Conservation (phyloP, 2,888 invertebrate genomes). For the Diplolepis rosae region DNA sequence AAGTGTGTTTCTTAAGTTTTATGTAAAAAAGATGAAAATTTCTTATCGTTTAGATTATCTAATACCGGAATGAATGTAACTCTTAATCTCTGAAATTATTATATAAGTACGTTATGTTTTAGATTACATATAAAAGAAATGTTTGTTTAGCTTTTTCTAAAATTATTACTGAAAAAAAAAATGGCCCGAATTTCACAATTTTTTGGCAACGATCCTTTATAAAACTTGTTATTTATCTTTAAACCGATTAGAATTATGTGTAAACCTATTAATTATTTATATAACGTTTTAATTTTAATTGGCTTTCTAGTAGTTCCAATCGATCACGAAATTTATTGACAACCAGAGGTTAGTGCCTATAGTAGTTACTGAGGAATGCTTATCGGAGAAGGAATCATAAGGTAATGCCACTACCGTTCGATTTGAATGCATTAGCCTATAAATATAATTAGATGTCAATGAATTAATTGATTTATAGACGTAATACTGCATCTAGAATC, state of each 20-base stretch:
- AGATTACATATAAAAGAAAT: too few relatives aligned
- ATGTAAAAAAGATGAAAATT: too few relatives aligned
- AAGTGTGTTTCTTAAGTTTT: too few relatives aligned
- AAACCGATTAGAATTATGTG: background rate
- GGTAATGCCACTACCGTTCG: conserved; percentile 41
- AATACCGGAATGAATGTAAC: too few relatives aligned
- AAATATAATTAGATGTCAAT: conserved; percentile 44
- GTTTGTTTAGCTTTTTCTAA: too few relatives aligned
- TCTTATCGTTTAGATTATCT: too few relatives aligned
- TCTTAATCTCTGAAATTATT: too few relatives aligned
- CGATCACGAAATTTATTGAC: conserved; percentile 16
- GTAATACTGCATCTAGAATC: conserved; percentile 32
- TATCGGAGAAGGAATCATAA: conserved; percentile 46
- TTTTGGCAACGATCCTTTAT: too few relatives aligned
- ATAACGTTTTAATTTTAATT: background rate
- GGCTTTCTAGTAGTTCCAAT: background rate
- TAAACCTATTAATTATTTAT: conserved; percentile 3
- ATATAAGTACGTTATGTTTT: too few relatives aligned
- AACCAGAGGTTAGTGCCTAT: background rate
- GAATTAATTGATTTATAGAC: conserved; percentile 54
- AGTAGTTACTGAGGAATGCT: conserved; percentile 37
- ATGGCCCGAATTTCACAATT: too few relatives aligned
- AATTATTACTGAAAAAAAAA: too few relatives aligned
- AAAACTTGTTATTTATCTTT: too few relatives aligned
- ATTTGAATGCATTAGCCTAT: conserved; percentile 45